Evolutionary conservation across 1,140 invertebrate genomes (phyloP), one percentile per base, ranked within the genome.

Genomic region (Psix sp.): DNA sequence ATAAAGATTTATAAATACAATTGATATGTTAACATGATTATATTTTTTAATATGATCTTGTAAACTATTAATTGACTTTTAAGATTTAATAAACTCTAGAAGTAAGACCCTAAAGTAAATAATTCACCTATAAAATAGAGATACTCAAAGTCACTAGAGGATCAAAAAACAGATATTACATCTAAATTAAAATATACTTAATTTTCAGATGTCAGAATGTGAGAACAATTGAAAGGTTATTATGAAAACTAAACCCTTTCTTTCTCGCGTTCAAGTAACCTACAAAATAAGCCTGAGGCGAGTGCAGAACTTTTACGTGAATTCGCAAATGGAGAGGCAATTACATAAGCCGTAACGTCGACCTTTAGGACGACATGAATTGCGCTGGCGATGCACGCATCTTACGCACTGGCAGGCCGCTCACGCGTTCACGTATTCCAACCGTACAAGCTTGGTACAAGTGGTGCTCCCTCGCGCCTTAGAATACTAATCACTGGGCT

Each of bases 351-450:
- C 40, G 57, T 65, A 75, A 18, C 54, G 62, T 54, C 80, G 81
- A 82, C 81, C 81, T 83, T 83, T 81, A 71, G 78, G 77, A 73
- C 74, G 79, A 71, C 66, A 57, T 48, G 62, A 76, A 77, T 77
- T 77, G 68, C 31, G 76, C 71, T 76, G 65, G 71, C 79, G 75
- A 76, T 80, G 79, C 77, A 82, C 77, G 74, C 77, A 78, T 70
- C 63, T 76, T 76, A 74, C 77, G 74, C 77, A 70, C 74, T 77
- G 74, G 67, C 80, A 78, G 77, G 78, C 77, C 68, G 46, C 73
- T 81, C 80, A 79, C 78, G 80, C 77, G 75, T 79, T 52, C 76
- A 77, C 73, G 79, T 80, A 79, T 71, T 49, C 74, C 74, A 54
- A 62, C 67, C 63, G 67, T 78, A 79, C 74, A 77, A 81, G 77